Base-by-base conservation (phyloP, 2,113 vertebrate genomes). In the Phyllopteryx taeniolatus region DNA sequence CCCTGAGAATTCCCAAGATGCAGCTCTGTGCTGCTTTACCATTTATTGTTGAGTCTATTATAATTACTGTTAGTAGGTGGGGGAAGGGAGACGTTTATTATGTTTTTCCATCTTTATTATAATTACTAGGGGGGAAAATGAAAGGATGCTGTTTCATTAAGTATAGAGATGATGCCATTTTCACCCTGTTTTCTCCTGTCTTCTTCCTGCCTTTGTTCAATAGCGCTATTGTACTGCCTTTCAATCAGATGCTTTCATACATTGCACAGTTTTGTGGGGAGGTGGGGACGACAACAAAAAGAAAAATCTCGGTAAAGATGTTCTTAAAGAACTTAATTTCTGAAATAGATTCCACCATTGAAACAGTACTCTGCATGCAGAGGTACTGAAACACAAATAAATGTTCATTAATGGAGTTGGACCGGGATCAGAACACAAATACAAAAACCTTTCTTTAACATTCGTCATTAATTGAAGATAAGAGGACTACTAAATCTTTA, bases 21-120 rank as follows among this genome's bases (percentile, higher is more conserved):
- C 97, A 95, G 96, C 96, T 96, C 95, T 96, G 95, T 94, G 94
- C 98, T 98, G 96, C 96, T 98, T 98, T 98, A 98, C 98, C 96
- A 99, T 98, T 98, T 99, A 99, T 98, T 99, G 96, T 99, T 96
- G 95, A 98, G 98, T 99, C 98, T 99, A 96, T 98, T 99, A 99
- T 99, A 99, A 99, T 99, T 99, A 99, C 98, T 98, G 97, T 98
- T 99, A 99, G 97, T 96, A 98, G 97, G 98, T 98, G 98, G 98
- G 96, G 96, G 97, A 96, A 96, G 96, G 96, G 96, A 97, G 95
- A 96, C 95, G 94, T 98, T 98, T 98, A 98, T 98, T 99, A 98
- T 99, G 98, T 98, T 98, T 99, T 99, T 98, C 96, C 95, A 98
- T 98, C 96, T 98, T 98, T 99, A 98, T 96, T 98, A 96, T 99